Evolutionary conservation across 2,888 invertebrate species (phyloP).

Genomic region (Hedya salicella): DNA sequence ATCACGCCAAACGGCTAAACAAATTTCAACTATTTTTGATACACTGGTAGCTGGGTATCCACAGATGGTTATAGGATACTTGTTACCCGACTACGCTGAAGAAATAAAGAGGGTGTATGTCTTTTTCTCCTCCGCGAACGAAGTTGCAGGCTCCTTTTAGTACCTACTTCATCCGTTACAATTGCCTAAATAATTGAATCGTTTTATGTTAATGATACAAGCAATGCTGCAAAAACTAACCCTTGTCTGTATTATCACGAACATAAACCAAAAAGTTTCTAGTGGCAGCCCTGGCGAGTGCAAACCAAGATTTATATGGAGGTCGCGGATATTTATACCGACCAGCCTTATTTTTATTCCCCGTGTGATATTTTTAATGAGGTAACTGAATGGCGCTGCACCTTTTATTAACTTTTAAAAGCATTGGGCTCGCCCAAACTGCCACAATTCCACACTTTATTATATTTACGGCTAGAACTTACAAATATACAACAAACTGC

Average conservation of each 20-base stretch:
- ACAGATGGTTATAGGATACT: no score
- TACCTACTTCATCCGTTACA: no score
- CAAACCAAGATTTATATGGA: slow-evolving; percentile 80
- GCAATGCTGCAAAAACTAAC: no score
- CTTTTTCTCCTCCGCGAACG: no score
- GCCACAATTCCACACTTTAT: slow-evolving; percentile 53
- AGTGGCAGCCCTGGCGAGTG: slow-evolving; percentile 70
- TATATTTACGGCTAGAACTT: slow-evolving; percentile 21
- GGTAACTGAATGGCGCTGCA: slow-evolving; percentile 75
- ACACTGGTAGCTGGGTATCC: no score
- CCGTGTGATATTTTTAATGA: slow-evolving; percentile 83
- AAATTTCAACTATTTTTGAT: no score
- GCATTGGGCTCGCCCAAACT: slow-evolving; percentile 64
- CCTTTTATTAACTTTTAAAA: slow-evolving; percentile 78
- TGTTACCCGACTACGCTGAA: no score
- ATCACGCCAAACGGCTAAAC: no score
- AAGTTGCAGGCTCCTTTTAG: no score
- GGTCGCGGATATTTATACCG: slow-evolving; percentile 78
- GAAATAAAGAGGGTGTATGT: no score
- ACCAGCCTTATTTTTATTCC: slow-evolving; percentile 80
- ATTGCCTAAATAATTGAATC: no score
- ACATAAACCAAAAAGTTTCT: slow-evolving; percentile 17
- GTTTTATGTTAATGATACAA: no score
- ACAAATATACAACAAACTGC: slow-evolving; percentile 5
- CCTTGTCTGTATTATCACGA: neutral